phyloP scores from a whole-genome alignment of 2,113 vertebrate species.

The Artemisiospiza belli region DNA sequence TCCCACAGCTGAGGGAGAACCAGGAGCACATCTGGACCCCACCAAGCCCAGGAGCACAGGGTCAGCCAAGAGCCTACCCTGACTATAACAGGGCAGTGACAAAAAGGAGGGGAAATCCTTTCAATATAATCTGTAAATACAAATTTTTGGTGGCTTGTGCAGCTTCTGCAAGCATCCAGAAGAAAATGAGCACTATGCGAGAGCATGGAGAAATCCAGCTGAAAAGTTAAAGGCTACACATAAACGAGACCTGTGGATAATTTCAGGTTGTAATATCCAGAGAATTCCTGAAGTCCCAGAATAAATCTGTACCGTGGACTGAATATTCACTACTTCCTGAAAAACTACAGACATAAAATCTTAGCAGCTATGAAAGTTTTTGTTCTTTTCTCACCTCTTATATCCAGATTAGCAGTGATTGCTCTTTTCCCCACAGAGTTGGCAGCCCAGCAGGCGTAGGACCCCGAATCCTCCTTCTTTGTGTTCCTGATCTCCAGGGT shows the following conservation, averaged over 20 bases:
- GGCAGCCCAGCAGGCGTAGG: constrained; percentile 86
- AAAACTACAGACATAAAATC: not conserved
- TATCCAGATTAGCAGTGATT: constrained; percentile 82
- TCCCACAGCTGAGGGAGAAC: not conserved
- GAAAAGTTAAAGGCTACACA: not conserved
- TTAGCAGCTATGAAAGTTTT: not conserved
- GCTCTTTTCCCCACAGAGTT: constrained; percentile 85
- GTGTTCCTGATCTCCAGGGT: constrained; percentile 82
- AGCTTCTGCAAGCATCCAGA: not conserved
- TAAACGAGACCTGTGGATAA: not conserved
- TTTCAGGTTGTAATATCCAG: too few relatives aligned
- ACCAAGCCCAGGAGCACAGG: not conserved
- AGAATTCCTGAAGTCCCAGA: not conserved
- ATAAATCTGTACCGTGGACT: not conserved
- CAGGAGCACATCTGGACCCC: not conserved
- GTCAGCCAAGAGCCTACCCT: not conserved
- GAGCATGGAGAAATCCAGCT: not conserved
- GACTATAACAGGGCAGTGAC: not conserved
- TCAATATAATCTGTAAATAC: not conserved
- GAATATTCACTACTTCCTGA: not conserved
- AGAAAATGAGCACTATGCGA: not conserved
- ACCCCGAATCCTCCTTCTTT: constrained; percentile 80
- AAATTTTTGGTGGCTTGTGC: not conserved
- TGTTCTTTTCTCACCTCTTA: constrained; percentile 81
- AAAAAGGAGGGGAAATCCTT: not conserved